These are phyloP conservation scores for Steinernema feltiae DNA, from an alignment of 1,140 invertebrate genomes.

Conservation along the genomic window DNA sequence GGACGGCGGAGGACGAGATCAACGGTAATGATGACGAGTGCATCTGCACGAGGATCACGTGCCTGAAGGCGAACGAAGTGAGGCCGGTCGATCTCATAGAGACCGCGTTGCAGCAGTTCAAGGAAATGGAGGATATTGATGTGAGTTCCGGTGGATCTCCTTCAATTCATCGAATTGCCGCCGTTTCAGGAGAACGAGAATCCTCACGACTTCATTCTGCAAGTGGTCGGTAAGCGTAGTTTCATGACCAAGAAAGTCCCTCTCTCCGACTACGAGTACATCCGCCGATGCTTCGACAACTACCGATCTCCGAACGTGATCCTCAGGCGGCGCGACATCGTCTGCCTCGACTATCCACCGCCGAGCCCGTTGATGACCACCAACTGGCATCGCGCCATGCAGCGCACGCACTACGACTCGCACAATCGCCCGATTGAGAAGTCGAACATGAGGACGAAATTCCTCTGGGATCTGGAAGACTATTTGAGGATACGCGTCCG, in stretches of 20 bases:
- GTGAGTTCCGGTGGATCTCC: background rate
- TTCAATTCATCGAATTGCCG: background rate
- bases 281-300: conserved; percentile 7
- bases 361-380: background rate
- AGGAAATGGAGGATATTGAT: background rate
- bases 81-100: background rate
- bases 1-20: background rate
- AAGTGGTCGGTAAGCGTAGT: background rate
- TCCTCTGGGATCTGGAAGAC: background rate
- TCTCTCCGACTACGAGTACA: background rate
- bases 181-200: background rate
- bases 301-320: conserved; percentile 11
- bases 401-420: background rate
- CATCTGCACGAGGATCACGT: background rate
- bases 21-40: background rate
- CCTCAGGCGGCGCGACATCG: background rate
- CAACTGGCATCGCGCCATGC: background rate
- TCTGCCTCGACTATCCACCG: background rate
- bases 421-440: background rate
- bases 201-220: background rate
- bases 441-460: background rate
- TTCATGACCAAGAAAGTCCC: background rate
- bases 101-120: background rate
- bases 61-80: background rate
- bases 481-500: conserved; percentile 4